Conservation (phyloP, 2,113 vertebrate species). For the Astur gentilis region DNA sequence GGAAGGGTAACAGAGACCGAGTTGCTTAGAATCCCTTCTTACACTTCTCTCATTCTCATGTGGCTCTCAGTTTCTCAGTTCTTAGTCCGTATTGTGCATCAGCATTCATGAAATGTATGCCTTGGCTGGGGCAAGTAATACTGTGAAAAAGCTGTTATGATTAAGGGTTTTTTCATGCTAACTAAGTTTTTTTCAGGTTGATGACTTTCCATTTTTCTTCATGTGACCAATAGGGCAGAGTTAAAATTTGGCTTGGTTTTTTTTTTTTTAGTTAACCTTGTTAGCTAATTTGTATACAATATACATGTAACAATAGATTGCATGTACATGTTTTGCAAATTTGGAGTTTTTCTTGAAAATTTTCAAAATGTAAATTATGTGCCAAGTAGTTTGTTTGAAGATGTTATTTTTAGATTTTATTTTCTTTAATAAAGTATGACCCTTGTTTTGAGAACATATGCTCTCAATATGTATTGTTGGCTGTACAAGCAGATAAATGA, state of each 20-base stretch:
- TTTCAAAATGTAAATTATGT: background rate
- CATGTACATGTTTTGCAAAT: background rate
- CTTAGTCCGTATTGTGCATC: background rate
- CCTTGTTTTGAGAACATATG: background rate
- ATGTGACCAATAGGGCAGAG: background rate
- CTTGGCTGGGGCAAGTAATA: background rate
- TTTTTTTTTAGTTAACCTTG: background rate
- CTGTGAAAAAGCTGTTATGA: background rate
- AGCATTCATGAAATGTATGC: background rate
- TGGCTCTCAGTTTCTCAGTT: background rate
- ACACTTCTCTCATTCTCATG: background rate
- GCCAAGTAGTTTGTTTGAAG: background rate
- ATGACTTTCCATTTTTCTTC: background rate
- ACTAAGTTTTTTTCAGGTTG: background rate
- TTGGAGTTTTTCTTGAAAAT: background rate
- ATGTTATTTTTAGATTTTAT: background rate
- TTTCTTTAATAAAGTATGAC: background rate
- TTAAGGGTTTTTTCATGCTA: background rate
- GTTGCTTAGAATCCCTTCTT: background rate
- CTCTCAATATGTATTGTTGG: background rate
- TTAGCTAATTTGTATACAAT: background rate
- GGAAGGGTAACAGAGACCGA: background rate
- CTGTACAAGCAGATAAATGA: background rate
- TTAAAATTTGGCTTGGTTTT: background rate
- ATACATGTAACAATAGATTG: background rate